Percentiles rank a stretch among this genome's conserved stretches.
phyloP scores from a whole-genome alignment of 1,140 invertebrate genomes.

The Monomorium pharaonis region DNA sequence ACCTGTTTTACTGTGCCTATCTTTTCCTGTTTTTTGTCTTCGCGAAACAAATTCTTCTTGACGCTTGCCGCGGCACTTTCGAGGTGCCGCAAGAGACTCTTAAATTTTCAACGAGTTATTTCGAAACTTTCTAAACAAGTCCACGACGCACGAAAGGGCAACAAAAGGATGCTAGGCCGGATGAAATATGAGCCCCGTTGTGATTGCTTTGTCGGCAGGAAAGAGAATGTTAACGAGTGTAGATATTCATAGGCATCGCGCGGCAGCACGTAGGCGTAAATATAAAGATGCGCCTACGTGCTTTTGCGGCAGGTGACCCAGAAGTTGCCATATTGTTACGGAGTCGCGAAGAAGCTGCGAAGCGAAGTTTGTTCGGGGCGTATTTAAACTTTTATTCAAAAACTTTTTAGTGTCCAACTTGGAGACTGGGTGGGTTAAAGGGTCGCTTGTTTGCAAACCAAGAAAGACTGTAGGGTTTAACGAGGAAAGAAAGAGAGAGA shows the following conservation, averaged over 20 bases:
- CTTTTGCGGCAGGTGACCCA: constrained; percentile 74
- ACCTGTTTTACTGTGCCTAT: neutral
- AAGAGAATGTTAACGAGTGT: constrained; percentile 31
- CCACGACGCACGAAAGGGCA: constrained; percentile 5
- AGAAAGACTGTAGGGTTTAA: constrained; percentile 39
- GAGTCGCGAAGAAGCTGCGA: constrained; percentile 44
- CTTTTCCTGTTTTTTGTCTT: constrained; percentile 1
- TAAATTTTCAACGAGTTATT: constrained; percentile 68
- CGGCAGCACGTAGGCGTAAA: neutral
- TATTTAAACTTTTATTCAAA: constrained; percentile 84
- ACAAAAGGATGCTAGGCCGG: constrained; percentile 42
- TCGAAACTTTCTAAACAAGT: constrained; percentile 59
- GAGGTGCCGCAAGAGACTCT: constrained; percentile 35
- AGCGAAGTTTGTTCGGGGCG: constrained; percentile 78
- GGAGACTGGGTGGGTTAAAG: constrained; percentile 44
- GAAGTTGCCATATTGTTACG: constrained; percentile 76
- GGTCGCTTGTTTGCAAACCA: constrained; percentile 65
- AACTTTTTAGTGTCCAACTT: constrained; percentile 80
- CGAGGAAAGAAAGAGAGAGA: constrained; percentile 4
- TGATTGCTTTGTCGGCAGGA: constrained; percentile 54
- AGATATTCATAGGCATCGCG: constrained; percentile 2
- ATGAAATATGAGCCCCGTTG: constrained; percentile 64
- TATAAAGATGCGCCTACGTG: constrained; percentile 49
- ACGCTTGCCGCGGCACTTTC: constrained; percentile 25
- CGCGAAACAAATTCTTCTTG: constrained; percentile 47